Base-by-base conservation (phyloP, 2,888 invertebrate genomes). In the Pollenia labialis region DNA sequence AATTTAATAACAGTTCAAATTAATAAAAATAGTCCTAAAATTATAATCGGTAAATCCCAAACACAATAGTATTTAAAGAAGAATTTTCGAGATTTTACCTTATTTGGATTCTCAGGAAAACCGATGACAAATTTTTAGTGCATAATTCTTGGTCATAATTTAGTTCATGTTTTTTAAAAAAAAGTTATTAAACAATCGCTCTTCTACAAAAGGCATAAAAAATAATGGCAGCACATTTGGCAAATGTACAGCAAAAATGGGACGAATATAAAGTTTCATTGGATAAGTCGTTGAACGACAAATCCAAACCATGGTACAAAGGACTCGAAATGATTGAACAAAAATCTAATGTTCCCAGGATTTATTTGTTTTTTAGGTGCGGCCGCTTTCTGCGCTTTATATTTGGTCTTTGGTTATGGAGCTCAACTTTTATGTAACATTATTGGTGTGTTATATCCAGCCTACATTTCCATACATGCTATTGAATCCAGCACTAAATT, bases 361-460 rank as follows among this genome's bases (percentile, higher is more conserved):
- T 96, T 42, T 97, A 97, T 93, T 90, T 97, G 89, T 97, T 97
- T 93, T n/a, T n/a, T n/a, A 99, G 99, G 97, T 92, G 94, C 96
- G 87, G 95, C 96, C 89, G 96, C 94, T 84, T 93, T 98, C 90
- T 94, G 97, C 90, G 97, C 96, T 84, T 93, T 99, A 88, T 99
- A 99, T 94, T 95, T 99, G 94, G 96, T 99, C 90, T 97, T 99
- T 93, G 99, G 99, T 69, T 97, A 97, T 94, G 99, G 98, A 72
- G 98, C 98, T 88, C 98, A 99, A 93, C 95, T 99, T 90, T 95
- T 99, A 89, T 99, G 99, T 94, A 99, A 99, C 94, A 94, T 96
- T 72, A 97, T 99, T 92, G 99, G 99, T 44, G 99, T 99, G 93
- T 94, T 97, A 4, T 99, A 99, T 93, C 99, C 99, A 60, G 99